These are phyloP conservation scores for Podarcis siculus DNA, from an alignment of 2,797 vertebrate genomes.

Conservation along the genomic window DNA sequence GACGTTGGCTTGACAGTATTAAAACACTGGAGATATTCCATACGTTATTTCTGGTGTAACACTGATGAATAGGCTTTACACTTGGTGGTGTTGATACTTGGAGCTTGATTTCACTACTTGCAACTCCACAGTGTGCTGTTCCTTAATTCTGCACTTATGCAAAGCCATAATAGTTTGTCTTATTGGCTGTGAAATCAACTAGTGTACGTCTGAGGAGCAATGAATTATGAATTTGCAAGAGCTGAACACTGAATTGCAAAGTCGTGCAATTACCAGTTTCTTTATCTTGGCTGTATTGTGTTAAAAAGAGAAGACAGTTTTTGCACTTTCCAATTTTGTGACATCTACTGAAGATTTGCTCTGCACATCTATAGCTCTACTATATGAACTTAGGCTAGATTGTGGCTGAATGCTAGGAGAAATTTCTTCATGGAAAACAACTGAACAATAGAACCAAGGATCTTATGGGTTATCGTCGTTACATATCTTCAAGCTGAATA, in stretches of 20 bases:
- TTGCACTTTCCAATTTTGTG: neutral
- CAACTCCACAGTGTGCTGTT: neutral
- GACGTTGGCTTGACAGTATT: slow-evolving; percentile 7
- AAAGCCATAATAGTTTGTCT: neutral
- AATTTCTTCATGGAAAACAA: neutral
- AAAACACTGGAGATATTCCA: neutral
- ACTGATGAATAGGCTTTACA: slow-evolving; percentile 9
- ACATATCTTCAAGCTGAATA: too few relatives aligned
- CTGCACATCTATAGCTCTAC: neutral
- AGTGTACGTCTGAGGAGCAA: neutral
- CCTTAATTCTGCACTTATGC: neutral
- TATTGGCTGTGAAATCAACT: neutral
- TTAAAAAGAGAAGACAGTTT: neutral
- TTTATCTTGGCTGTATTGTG: neutral
- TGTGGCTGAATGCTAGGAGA: neutral
- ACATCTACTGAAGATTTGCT: neutral
- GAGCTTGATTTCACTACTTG: neutral
- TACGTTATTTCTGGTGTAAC: neutral
- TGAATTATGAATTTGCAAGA: neutral
- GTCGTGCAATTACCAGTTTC: neutral
- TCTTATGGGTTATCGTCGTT: too few relatives aligned
- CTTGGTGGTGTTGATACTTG: neutral
- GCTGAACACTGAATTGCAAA: neutral
- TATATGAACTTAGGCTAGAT: neutral
- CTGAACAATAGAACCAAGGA: neutral